Percentiles rank a stretch among this genome's conserved stretches.
phyloP scores from a whole-genome alignment of 2,797 vertebrate genomes.

The Antennarius maculatus region DNA sequence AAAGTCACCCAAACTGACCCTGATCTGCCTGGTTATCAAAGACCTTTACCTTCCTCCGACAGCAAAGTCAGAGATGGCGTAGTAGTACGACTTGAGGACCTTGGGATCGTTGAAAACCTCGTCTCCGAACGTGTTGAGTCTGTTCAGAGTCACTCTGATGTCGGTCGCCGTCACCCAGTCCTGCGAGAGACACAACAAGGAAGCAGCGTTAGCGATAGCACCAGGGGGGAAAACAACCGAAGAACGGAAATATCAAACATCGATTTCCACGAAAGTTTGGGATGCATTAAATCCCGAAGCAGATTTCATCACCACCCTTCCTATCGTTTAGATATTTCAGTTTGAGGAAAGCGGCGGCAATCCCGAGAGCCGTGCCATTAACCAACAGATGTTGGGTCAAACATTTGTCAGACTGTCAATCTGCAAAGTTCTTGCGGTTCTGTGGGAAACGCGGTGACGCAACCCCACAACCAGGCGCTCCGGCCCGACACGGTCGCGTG shows the following conservation, averaged over 20 bases:
- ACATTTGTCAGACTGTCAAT: too few relatives aligned
- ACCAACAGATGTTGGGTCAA: too few relatives aligned
- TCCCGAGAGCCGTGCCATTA: too few relatives aligned
- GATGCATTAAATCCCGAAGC: too few relatives aligned
- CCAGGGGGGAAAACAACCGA: too few relatives aligned
- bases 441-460: constrained; percentile 36
- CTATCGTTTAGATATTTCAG: too few relatives aligned
- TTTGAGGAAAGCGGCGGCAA: too few relatives aligned
- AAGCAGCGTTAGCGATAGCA: not conserved
- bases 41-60: constrained; percentile 92
- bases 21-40: too few relatives aligned
- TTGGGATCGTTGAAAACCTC: constrained; percentile 99
- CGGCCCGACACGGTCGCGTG: too few relatives aligned
- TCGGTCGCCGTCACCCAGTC: constrained; percentile 99
- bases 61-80: constrained; percentile 97
- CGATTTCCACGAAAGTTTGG: too few relatives aligned
- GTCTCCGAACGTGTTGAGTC: constrained; percentile 97
- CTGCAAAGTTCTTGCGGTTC: not conserved
- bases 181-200: constrained; percentile 70
- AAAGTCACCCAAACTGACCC: not conserved
- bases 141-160: constrained; percentile 94
- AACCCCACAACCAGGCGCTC: not conserved
- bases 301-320: too few relatives aligned
- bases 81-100: constrained; percentile 98
- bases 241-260: too few relatives aligned